Base-by-base conservation (phyloP, 1,140 invertebrate species). In the Diorhabda elongata region DNA sequence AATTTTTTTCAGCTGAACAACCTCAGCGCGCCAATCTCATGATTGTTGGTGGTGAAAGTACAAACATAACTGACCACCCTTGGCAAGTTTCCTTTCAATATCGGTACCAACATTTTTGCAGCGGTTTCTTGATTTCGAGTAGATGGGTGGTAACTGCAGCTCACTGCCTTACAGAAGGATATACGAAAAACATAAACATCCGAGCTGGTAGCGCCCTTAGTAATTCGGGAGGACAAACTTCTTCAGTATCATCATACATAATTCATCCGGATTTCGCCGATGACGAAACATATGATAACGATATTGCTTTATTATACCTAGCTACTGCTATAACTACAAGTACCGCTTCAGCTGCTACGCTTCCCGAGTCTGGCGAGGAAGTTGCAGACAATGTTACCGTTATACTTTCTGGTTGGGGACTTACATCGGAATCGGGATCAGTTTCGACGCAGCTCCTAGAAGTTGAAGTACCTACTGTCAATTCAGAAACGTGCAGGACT, bases 321-420 rank as follows among this genome's bases (percentile, higher is more conserved):
- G n/a, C 63, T 45, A 45, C 44, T 8, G 6, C 63, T 42, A 9
- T 64, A 4, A 45, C 26, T 5, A n/a, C 8, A n/a, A 8, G 11
- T 6, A 64, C 52, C 47, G 44, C 43, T 42, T 8, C 52, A 64
- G 11, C 52, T 26, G 45, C 45, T 8, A 41, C 45, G n/a, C 45
- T 64, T 52, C 47, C 47, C n/a, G 47, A 2, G 56, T 44, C 63
- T 2, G 42, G 4, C 7, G 45, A 56, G 26, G 44, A 41, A 8
- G 44, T 44, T 4, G 26, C 44, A 64, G 44, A 52, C 4, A 47
- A 11, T 11, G 47, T 26, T 3, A 42, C 1, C 41, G 4, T 64
- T 56, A 41, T 42, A 7, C 5, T 64, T 5, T 56, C 63, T 6
- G 63, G 63, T 52, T 64, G 63, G 63, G 63, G 63, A 57, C 41